Percentiles rank a stretch among this genome's conserved stretches.
phyloP scores from a whole-genome alignment of 2,888 invertebrate genomes.

The Dolichopus griseipennis region DNA sequence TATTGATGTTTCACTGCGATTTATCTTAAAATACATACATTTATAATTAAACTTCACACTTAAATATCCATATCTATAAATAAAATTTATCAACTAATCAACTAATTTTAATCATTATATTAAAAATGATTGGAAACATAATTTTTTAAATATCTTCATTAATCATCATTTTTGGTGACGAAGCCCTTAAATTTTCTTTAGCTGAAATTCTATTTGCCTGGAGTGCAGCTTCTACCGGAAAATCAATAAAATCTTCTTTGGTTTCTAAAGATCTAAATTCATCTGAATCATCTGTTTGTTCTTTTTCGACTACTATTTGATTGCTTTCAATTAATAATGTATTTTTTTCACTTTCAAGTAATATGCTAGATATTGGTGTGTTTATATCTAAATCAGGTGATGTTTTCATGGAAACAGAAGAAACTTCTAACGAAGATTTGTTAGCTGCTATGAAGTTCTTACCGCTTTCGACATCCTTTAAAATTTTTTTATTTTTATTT shows the following conservation, averaged over 20 bases:
- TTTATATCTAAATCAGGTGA: constrained; percentile 13
- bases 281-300: constrained; percentile 37
- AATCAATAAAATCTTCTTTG: constrained; percentile 32
- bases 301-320: constrained; percentile 26
- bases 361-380: constrained; percentile 7
- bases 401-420: constrained; percentile 19
- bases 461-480: not conserved
- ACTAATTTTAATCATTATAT: too few species aligned
- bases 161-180: not conserved
- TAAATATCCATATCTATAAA: too few species aligned
- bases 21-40: too few species aligned
- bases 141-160: not conserved
- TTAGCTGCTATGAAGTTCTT: not conserved
- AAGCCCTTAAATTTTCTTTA: not conserved
- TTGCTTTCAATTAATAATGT: constrained; percentile 19
- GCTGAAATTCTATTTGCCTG: not conserved
- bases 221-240: not conserved
- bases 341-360: constrained; percentile 17
- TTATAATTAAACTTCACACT: too few species aligned
- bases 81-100: too few species aligned
- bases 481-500: not conserved
- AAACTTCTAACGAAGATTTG: not conserved
- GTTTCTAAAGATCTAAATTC: constrained; percentile 43
- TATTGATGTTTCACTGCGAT: too few species aligned
- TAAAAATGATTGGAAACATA: too few species aligned